Conservation (phyloP, 2,113 vertebrate species). For the Mus musculus region GRCm39 chr14:56736001-56736500, state of each 20-base stretch:
- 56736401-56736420: background rate
- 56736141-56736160: conserved; percentile 3
- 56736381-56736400: background rate
- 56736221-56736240: background rate
- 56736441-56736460: conserved; percentile 46
- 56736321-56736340: conserved; percentile 14
- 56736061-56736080: background rate
- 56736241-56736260: background rate
- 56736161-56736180: background rate
- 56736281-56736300: background rate
- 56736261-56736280: background rate
- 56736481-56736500: background rate
- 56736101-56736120: conserved; percentile 17
- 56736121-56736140: conserved; percentile 23
- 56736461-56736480: background rate
- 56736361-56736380: background rate
- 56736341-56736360: background rate
- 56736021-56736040: background rate
- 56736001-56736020: background rate
- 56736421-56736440: background rate
- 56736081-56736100: background rate
- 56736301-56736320: background rate
- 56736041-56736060: background rate
- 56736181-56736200: conserved; percentile 42
- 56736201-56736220: conserved; percentile 32